Evolutionary conservation across 2,888 invertebrate species (phyloP), one percentile per base, ranked within the genome.

Genomic region (Perizoma affinitatum): DNA sequence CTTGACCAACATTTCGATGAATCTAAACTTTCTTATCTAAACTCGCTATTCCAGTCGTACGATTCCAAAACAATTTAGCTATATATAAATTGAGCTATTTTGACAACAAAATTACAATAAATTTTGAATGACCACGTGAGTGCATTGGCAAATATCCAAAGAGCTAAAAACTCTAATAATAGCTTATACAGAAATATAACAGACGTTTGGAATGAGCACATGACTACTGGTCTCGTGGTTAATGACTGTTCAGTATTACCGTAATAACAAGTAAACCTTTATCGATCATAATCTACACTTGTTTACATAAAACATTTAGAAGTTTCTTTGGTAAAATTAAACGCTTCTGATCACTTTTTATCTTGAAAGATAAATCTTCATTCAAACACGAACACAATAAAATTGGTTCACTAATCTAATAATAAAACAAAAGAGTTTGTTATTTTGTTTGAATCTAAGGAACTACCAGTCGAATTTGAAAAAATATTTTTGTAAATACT

Each of bases 161-260:
- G 79, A 76, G 82, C 88, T 86, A 85, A 89, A 90, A 88, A 83
- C 77, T 85, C 91, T 90, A 90, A 87, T 86, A 90, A 86, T 91
- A 91, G 88, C 83, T 72, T 78, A 81, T 71, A 80, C 86, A 85
- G 82, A 89, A 88, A 88, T 87, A 90, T 80, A 82, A 82, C 80
- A 76, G 79, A 70, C 74, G 78, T 80, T 83, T 79, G 83, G 80
- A 85, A 84, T 80, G 86, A 79, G 87, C 91, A 88, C 90, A 90
- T 90, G 90, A 91, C 82, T 81, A 71, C 73, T 73, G 71, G 71
- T 81, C 83, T 74, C 78, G 80, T 78, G 77, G 72, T 58, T 55
- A 63, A 57, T 75, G 67, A 66, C 66, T 67, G 63, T 46, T 58
- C 60, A 46, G 46, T 59, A 54, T 58, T 54, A 58, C 49, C 47